These are phyloP conservation scores for Gymnarchus niloticus DNA, from an alignment of 2,113 vertebrate genomes.

Conservation along the genomic window DNA sequence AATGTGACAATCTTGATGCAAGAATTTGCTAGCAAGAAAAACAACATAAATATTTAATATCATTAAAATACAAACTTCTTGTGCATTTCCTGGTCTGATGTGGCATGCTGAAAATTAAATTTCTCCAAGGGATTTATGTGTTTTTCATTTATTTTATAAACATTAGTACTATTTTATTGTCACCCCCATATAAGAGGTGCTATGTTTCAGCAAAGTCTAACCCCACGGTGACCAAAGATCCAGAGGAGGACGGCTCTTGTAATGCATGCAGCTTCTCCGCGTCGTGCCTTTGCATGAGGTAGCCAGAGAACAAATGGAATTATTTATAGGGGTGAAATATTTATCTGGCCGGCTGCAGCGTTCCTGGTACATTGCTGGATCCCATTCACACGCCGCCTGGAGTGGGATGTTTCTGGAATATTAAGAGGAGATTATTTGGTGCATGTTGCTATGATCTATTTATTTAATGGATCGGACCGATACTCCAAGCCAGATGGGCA, in stretches of 20 bases:
- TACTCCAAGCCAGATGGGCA: neutral
- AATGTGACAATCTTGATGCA: neutral
- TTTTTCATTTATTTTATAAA: neutral
- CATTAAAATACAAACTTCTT: neutral
- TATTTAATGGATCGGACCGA: constrained; percentile 27
- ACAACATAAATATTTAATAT: neutral
- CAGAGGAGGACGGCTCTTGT: neutral
- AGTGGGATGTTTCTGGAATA: constrained; percentile 21
- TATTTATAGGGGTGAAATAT: constrained; percentile 63
- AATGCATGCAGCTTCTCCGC: constrained; percentile 32
- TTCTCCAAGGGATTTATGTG: neutral
- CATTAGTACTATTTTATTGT: neutral
- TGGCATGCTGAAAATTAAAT: neutral
- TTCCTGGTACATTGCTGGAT: constrained; percentile 43
- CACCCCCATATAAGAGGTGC: neutral
- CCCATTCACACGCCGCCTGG: constrained; percentile 35
- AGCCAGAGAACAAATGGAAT: constrained; percentile 55
- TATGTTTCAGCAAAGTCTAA: neutral
- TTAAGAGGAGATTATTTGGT: constrained; percentile 26
- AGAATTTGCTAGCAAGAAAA: neutral
- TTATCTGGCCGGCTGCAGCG: constrained; percentile 47
- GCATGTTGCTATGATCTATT: constrained; percentile 9
- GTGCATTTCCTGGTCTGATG: too few relatives aligned
- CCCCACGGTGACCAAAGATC: neutral
- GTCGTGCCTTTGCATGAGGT: constrained; percentile 33